Conservation (phyloP, 2,888 invertebrate genomes). For the Conchocele bisecta region DNA sequence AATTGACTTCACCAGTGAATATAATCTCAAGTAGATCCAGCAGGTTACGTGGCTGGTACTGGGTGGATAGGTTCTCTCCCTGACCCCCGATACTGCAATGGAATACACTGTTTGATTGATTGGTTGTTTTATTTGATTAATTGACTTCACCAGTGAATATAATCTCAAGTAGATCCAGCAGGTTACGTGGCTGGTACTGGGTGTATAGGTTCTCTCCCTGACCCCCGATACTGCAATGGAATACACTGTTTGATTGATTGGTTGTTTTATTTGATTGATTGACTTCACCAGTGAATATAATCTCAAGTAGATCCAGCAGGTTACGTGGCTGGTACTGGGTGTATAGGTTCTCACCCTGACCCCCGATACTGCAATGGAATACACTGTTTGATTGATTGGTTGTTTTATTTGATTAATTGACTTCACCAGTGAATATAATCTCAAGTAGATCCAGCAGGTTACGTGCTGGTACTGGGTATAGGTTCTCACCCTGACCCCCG, state of each 20-base stretch:
- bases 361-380: constrained; percentile 73
- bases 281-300: too few relatives aligned
- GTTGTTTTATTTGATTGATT: too few relatives aligned
- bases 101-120: too few relatives aligned
- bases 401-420: too few relatives aligned
- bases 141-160: too few relatives aligned
- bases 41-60: constrained; percentile 80
- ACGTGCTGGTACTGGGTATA: too few relatives aligned
- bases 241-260: too few relatives aligned
- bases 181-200: constrained; percentile 78
- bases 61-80: constrained; percentile 76
- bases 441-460: too few relatives aligned
- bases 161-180: constrained; percentile 87
- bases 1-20: too few relatives aligned
- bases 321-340: constrained; percentile 78
- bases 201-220: constrained; percentile 78
- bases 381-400: too few relatives aligned
- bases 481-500: constrained; percentile 77
- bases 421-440: too few relatives aligned
- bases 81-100: constrained; percentile 75
- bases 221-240: constrained; percentile 73
- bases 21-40: constrained; percentile 88
- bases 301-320: constrained; percentile 86
- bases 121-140: too few relatives aligned
- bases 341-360: constrained; percentile 78